These are phyloP conservation scores for Cladopsammia gracilis DNA, from an alignment of 64 coral and sea anemone species.

Conservation along the genomic window DNA sequence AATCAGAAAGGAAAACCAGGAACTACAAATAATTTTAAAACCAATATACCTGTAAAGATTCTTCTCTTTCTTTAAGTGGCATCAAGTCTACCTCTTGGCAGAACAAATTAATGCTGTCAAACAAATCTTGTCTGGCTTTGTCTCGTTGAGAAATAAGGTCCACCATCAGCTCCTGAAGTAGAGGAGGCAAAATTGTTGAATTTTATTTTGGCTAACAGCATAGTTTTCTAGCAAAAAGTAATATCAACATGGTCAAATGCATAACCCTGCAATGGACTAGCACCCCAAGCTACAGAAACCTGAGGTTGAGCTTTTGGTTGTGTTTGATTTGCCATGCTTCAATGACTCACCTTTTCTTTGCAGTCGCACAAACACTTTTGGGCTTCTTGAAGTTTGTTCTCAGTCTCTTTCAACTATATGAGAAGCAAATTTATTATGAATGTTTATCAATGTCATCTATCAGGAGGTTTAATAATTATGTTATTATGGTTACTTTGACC, in stretches of 20 bases:
- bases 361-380: constrained; percentile 16
- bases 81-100: constrained; percentile 1
- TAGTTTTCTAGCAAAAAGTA: no score
- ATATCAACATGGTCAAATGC: no score
- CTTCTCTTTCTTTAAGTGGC: constrained; percentile 25
- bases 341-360: constrained; percentile 2
- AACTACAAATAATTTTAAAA: no score
- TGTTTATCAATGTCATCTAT: no score
- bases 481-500: no score
- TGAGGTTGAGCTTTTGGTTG: no score
- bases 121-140: constrained; percentile 10
- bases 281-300: no score
- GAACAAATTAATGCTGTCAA: constrained; percentile 20
- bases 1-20: no score
- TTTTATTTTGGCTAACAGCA: background rate
- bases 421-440: background rate
- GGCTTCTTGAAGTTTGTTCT: background rate
- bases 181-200: background rate
- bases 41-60: background rate
- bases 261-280: no score
- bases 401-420: background rate
- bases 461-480: no score
- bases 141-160: constrained; percentile 4
- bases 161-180: background rate
- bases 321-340: no score